Evolutionary conservation across 2,113 vertebrate genomes (phyloP).

Genomic region (Colistium nudipinnis): DNA sequence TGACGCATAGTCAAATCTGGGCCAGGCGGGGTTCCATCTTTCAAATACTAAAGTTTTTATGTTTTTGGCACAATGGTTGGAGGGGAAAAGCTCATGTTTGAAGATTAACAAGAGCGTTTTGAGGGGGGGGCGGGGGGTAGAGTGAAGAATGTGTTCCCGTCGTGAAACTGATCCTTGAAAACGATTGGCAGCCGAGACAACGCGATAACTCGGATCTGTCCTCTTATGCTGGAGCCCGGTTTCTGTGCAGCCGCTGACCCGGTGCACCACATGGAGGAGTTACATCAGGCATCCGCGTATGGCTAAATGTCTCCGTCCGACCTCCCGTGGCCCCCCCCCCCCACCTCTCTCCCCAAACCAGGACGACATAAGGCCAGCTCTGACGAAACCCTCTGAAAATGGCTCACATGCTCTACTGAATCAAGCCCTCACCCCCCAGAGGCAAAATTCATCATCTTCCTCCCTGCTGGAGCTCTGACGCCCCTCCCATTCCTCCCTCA

Average conservation of each 20-base stretch:
- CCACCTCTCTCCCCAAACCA: constrained; percentile 11
- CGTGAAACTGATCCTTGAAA: too few relatives aligned
- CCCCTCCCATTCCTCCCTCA: constrained; percentile 25
- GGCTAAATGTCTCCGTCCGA: constrained; percentile 45
- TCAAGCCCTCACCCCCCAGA: constrained; percentile 55
- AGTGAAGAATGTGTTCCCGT: too few relatives aligned
- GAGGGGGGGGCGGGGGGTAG: too few relatives aligned
- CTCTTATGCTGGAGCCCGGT: neutral
- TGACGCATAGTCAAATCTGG: too few relatives aligned
- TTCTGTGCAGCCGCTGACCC: constrained; percentile 21
- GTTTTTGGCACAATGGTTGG: too few relatives aligned
- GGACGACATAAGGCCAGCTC: constrained; percentile 42
- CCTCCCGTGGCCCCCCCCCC: constrained; percentile 10
- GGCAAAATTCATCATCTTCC: constrained; percentile 74
- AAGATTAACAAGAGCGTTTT: too few relatives aligned
- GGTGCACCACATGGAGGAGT: constrained; percentile 6
- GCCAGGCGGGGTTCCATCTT: too few relatives aligned
- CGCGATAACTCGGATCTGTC: neutral
- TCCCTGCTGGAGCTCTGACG: constrained; percentile 55
- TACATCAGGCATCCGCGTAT: constrained; percentile 41
- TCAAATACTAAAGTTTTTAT: too few relatives aligned
- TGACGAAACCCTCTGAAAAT: constrained; percentile 61
- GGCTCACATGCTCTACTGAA: constrained; percentile 65
- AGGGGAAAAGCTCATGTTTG: too few relatives aligned
- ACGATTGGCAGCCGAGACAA: neutral